Percentiles rank a stretch among this genome's conserved stretches.
These are phyloP conservation scores for Leuctra nigra DNA, from an alignment of 2,888 invertebrate species.

Conservation along the genomic window DNA sequence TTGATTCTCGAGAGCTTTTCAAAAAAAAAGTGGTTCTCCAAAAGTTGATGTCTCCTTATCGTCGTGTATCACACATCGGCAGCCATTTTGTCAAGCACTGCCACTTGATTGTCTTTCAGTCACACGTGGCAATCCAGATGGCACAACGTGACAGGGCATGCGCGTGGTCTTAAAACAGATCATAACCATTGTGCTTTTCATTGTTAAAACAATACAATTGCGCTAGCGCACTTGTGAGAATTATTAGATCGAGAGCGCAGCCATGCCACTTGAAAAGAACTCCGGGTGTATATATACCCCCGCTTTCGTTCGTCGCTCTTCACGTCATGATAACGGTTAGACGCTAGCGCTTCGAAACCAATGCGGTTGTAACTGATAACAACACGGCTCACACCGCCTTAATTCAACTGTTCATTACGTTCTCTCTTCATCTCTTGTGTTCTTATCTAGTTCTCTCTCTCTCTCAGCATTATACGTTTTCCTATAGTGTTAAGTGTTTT, in stretches of 20 bases:
- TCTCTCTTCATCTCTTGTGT: not conserved
- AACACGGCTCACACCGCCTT: not conserved
- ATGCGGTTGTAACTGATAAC: not conserved
- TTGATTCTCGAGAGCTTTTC: too few relatives aligned
- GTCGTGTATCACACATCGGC: too few relatives aligned
- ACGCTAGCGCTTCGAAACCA: not conserved
- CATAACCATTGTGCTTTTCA: not conserved
- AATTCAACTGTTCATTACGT: constrained; percentile 5
- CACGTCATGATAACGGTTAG: not conserved
- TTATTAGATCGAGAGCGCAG: not conserved
- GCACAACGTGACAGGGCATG: constrained; percentile 9
- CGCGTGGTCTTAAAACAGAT: too few relatives aligned
- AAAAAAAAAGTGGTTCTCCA: too few relatives aligned
- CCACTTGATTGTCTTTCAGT: too few relatives aligned
- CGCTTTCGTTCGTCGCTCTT: not conserved
- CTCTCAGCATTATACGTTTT: constrained; percentile 11
- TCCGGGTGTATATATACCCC: not conserved
- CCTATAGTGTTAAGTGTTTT: constrained; percentile 10
- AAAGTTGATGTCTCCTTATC: too few relatives aligned
- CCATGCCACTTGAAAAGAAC: constrained; percentile 8
- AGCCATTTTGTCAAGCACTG: too few relatives aligned
- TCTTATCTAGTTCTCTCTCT: constrained; percentile 3
- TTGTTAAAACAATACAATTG: constrained; percentile 10
- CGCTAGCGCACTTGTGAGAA: too few relatives aligned
- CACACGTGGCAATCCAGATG: too few relatives aligned